phyloP scores from a whole-genome alignment of 2,888 invertebrate species.

The Scaptomyza cyrtandrae region DNA sequence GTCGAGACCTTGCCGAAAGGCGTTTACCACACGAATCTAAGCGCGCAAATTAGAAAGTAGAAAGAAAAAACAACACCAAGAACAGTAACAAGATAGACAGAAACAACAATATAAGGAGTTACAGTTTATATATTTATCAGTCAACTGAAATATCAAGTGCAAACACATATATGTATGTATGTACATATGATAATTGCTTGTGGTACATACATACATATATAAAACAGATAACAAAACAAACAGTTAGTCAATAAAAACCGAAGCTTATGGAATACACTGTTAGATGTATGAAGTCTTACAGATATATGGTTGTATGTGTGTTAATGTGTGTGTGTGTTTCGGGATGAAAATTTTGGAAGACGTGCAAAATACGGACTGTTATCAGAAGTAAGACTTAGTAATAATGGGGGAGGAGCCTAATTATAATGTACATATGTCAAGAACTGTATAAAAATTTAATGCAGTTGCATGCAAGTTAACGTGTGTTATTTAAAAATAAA shows the following conservation, averaged over 20 bases:
- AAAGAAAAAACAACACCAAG: slow-evolving; percentile 69
- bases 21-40: slow-evolving; percentile 99
- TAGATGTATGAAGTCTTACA: neutral
- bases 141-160: slow-evolving; percentile 38
- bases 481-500: neutral
- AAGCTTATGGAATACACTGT: neutral
- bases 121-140: slow-evolving; percentile 27
- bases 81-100: slow-evolving; percentile 63
- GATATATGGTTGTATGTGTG: slow-evolving; percentile 13
- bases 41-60: slow-evolving; percentile 80
- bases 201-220: neutral
- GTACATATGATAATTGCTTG: neutral
- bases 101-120: slow-evolving; percentile 47
- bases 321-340: neutral
- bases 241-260: neutral
- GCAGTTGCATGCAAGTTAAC: neutral
- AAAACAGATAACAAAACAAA: neutral
- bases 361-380: neutral
- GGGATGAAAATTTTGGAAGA: neutral
- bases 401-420: too few relatives aligned
- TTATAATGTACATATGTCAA: neutral
- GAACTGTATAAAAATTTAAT: neutral
- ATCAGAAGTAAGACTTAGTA: neutral
- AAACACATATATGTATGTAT: slow-evolving; percentile 16
- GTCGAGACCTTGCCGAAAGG: slow-evolving; percentile 99